A percentile compares a stretch with the other conserved stretches of the same genome.
phyloP scores from a whole-genome alignment of 2,113 vertebrate species.

The Gadus chalcogrammus region DNA sequence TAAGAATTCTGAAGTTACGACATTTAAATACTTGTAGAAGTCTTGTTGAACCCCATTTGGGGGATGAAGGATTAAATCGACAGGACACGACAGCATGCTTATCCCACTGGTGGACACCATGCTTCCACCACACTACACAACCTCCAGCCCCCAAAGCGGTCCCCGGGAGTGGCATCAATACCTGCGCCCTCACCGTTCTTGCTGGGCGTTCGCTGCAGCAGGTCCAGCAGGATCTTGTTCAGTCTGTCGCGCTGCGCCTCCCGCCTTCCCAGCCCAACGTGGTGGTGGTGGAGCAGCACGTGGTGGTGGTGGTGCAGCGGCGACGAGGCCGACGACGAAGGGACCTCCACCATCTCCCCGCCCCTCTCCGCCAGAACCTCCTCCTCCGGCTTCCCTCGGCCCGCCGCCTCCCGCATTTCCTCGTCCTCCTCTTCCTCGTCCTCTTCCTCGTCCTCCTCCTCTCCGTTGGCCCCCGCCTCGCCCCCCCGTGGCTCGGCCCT shows the following conservation, averaged over 20 bases:
- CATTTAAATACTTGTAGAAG: too few species aligned
- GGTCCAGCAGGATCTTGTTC: constrained; percentile 89
- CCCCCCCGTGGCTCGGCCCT: constrained; percentile 39
- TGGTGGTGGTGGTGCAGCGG: constrained; percentile 56
- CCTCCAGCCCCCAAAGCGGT: not conserved
- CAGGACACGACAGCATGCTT: too few species aligned
- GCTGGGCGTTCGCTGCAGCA: constrained; percentile 90
- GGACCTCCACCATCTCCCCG: constrained; percentile 64
- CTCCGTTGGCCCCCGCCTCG: constrained; percentile 52
- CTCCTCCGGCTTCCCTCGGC: constrained; percentile 75
- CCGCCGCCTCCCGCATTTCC: constrained; percentile 56
- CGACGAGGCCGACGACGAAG: constrained; percentile 61
- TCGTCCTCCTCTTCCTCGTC: constrained; percentile 60
- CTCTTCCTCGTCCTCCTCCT: constrained; percentile 56
- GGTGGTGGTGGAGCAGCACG: constrained; percentile 62
- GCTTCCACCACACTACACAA: not conserved
- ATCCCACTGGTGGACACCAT: too few species aligned
- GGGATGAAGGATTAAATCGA: too few species aligned
- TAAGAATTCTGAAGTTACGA: too few species aligned
- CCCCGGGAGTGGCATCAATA: not conserved
- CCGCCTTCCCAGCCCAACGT: constrained; percentile 74
- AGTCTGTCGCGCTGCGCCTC: constrained; percentile 87
- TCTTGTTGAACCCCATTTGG: too few species aligned
- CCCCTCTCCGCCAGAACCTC: constrained; percentile 50
- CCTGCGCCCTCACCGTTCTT: constrained; percentile 87